A percentile compares a stretch with the other conserved stretches of the same genome.
phyloP scores from a whole-genome alignment of 2,113 vertebrate genomes.

The Columbina picui region DNA sequence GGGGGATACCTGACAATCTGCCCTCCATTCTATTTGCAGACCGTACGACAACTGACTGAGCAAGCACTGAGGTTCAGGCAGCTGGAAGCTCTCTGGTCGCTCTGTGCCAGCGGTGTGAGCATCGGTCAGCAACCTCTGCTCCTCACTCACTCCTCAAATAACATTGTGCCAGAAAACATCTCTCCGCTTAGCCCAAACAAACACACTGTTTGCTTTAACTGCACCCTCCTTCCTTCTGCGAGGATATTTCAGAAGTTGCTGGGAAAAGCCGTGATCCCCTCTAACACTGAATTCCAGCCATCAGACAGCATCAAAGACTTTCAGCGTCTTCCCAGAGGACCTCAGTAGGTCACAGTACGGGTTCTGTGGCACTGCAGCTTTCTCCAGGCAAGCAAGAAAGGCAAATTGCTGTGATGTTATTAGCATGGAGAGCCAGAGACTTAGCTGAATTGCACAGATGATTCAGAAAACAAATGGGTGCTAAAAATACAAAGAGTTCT shows the following conservation, averaged over 20 bases:
- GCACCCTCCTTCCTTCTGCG: background rate
- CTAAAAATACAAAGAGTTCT: constrained; percentile 59
- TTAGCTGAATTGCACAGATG: constrained; percentile 47
- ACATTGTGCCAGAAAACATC: background rate
- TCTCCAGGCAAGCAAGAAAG: constrained; percentile 6
- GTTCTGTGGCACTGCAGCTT: background rate
- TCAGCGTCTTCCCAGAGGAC: constrained; percentile 24
- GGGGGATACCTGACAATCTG: background rate
- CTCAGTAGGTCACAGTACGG: background rate
- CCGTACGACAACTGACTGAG: background rate
- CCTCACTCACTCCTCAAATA: background rate
- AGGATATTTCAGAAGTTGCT: constrained; percentile 4
- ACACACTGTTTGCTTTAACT: background rate
- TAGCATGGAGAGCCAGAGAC: background rate
- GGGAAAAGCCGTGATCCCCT: background rate
- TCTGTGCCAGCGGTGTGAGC: background rate
- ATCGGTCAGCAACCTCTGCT: background rate
- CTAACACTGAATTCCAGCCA: constrained; percentile 7
- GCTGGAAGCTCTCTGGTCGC: background rate
- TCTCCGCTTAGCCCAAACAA: background rate
- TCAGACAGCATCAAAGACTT: background rate
- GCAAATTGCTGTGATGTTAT: background rate
- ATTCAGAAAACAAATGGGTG: constrained; percentile 56
- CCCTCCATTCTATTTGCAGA: background rate
- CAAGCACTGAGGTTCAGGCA: background rate